phyloP scores from a whole-genome alignment of 1,140 invertebrate species.

The Lithobius niger region DNA sequence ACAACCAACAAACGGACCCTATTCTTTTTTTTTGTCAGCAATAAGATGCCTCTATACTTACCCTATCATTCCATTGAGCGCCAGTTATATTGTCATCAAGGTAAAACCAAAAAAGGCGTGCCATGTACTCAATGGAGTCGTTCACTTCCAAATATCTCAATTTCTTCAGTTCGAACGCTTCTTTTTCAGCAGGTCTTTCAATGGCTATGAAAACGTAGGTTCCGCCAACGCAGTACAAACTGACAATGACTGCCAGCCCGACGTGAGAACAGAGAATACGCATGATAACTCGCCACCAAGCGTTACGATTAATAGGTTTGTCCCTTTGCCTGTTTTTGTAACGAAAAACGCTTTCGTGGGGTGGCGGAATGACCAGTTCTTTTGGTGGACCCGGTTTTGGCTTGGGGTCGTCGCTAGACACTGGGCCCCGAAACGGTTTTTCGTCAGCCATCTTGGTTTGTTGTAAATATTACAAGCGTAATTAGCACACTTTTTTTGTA shows the following conservation, averaged over 20 bases:
- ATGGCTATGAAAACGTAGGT: constrained; percentile 20
- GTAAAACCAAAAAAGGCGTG: constrained; percentile 21
- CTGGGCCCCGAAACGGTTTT: no score
- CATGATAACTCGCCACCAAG: constrained; percentile 12
- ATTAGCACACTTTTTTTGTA: no score
- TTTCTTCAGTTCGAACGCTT: constrained; percentile 12
- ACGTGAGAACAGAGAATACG: constrained; percentile 22
- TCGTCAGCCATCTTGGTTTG: no score
- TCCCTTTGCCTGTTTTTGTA: not conserved
- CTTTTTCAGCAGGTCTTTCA: constrained; percentile 15
- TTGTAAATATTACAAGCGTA: no score
- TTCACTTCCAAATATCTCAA: constrained; percentile 17
- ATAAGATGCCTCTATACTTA: no score
- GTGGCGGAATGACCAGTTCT: not conserved
- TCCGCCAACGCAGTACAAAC: constrained; percentile 16
- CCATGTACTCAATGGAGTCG: constrained; percentile 20
- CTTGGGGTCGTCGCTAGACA: not conserved
- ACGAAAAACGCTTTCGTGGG: not conserved
- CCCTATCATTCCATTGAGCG: constrained; percentile 13
- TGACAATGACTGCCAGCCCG: constrained; percentile 21
- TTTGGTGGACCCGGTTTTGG: not conserved
- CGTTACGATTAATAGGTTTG: not conserved
- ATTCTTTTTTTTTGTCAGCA: no score
- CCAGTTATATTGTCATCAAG: constrained; percentile 13
- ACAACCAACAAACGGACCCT: no score